Evolutionary conservation across 37 sponge, comb jelly and placozoan species (phyloP).

Genomic region (Chondrosia reniformis): DNA sequence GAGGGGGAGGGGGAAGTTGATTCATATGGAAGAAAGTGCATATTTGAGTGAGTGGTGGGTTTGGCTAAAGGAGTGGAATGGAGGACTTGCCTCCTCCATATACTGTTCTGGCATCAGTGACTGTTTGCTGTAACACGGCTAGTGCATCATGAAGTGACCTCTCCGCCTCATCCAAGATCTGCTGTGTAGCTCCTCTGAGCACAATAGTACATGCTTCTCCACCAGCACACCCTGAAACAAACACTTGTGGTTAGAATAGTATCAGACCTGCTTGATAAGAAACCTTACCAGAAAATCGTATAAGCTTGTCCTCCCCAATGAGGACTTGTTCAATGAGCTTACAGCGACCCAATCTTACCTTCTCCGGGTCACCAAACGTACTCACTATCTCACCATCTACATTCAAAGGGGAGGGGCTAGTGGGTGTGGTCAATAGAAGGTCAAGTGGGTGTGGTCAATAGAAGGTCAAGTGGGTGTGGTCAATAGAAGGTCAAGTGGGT

Average conservation of each 20-base stretch:
- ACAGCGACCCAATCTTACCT: conserved; percentile 89
- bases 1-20: too few relatives aligned
- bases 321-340: conserved; percentile 97
- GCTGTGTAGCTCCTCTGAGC: conserved; percentile 95
- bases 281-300: conserved; percentile 37
- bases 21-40: too few relatives aligned
- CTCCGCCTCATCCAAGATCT: conserved; percentile 97
- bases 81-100: conserved; percentile 86
- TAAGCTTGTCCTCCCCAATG: conserved; percentile 96
- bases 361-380: conserved; percentile 94
- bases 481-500: too few relatives aligned
- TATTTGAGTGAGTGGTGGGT: background rate
- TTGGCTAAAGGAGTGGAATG: too few relatives aligned
- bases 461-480: too few relatives aligned
- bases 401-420: background rate
- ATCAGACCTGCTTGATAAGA: too few relatives aligned
- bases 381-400: conserved; percentile 95
- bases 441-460: too few relatives aligned
- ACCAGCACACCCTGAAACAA: conserved; percentile 75
- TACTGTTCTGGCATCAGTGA: conserved; percentile 89
- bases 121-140: conserved; percentile 94
- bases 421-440: too few relatives aligned
- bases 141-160: conserved; percentile 98
- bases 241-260: conserved; percentile 20
- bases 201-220: conserved; percentile 97